Evolutionary conservation across 2,113 vertebrate species (phyloP).

Genomic region (Pyrgilauda ruficollis): DNA sequence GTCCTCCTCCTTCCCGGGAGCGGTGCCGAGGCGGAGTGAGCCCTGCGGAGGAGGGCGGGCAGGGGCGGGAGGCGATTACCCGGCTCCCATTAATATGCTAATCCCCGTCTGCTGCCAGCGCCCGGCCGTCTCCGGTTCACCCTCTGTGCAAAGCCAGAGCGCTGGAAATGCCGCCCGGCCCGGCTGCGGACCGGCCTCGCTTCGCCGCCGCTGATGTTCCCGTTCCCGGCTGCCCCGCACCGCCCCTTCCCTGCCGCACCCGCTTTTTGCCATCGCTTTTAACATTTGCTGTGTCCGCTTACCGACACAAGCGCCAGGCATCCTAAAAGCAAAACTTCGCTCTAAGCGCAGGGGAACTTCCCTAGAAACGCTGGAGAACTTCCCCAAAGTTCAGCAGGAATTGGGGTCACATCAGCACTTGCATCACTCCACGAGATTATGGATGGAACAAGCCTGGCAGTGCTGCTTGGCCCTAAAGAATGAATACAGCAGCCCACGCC

Average conservation of each 20-base stretch:
- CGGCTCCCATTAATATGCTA: background rate
- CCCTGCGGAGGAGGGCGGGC: constrained; percentile 17
- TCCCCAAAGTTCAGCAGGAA: background rate
- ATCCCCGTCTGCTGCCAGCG: constrained; percentile 19
- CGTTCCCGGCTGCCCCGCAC: background rate
- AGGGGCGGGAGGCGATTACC: constrained; percentile 22
- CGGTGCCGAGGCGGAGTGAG: background rate
- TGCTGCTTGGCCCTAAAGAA: background rate
- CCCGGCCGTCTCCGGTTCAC: background rate
- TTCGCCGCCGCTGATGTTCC: background rate
- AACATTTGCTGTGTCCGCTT: background rate
- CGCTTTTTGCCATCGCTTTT: background rate
- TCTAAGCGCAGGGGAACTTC: background rate
- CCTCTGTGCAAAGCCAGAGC: background rate
- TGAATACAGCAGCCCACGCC: background rate
- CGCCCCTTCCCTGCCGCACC: background rate
- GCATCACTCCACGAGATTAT: background rate
- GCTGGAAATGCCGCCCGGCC: background rate
- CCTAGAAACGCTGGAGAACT: background rate
- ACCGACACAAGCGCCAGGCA: background rate
- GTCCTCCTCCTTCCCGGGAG: background rate
- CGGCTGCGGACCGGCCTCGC: background rate
- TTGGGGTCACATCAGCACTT: background rate
- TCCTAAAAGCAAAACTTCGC: background rate
- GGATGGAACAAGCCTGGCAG: background rate